Conservation (phyloP, 2,113 vertebrate species). For the Callithrix jacchus region DNA sequence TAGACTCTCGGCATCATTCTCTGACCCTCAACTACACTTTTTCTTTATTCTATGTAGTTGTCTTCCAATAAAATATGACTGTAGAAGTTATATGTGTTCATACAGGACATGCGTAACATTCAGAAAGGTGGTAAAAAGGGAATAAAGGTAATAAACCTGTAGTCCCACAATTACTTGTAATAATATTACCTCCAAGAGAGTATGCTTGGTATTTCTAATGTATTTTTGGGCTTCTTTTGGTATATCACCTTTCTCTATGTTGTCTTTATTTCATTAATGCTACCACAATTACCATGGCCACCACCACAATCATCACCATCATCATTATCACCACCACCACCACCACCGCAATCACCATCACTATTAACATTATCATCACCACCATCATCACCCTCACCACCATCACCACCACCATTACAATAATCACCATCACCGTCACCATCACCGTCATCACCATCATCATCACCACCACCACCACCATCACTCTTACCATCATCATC, state of each 20-base stretch:
- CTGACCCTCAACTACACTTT: too few species aligned
- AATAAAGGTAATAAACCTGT: not conserved
- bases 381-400: fast-evolving
- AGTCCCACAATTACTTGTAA: too few species aligned
- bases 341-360: fast-evolving
- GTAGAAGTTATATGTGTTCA: fast-evolving
- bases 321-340: fast-evolving
- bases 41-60: not conserved
- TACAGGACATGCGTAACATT: fast-evolving
- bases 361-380: not conserved
- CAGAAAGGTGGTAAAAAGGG: not conserved
- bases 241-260: not conserved
- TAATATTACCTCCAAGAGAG: not conserved
- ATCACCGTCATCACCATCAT: fast-evolving
- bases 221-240: not conserved
- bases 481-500: fast-evolving
- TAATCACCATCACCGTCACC: fast-evolving
- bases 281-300: not conserved
- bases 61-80: fast-evolving
- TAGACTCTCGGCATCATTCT: not conserved
- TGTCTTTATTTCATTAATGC: not conserved
- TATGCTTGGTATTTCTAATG: not conserved
- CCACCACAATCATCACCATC: not conserved
- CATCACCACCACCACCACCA: fast-evolving
- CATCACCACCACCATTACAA: fast-evolving